Evolutionary conservation across 2,888 invertebrate species (phyloP), one percentile per base, ranked within the genome.

Genomic region (Orthosia cruda): DNA sequence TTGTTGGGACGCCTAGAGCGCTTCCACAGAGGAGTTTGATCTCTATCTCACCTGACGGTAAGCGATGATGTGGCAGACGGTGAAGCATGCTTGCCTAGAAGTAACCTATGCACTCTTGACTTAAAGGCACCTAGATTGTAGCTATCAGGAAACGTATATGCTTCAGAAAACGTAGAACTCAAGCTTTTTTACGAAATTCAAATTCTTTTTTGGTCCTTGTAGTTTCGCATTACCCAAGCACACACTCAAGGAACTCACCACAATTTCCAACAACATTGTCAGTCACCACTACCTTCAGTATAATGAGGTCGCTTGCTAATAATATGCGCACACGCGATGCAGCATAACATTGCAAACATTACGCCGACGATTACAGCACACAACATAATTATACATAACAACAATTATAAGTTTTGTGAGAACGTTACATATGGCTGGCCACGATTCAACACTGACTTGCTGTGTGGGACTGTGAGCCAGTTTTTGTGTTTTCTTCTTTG

Each of bases 221-320:
- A 15, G n/a, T 65, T 62, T 18, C 9, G 3, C n/a, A 49, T 13
- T n/a, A 40, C 4, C 18, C 13, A 7, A 49, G n/a, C 16, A 20
- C 2, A 23, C 12, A 70, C 52, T 40, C 9, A 73, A 67, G 70
- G 72, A 83, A 77, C 52, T 47, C 54, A 15, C 40, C 54, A 52
- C 47, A 68, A 69, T 87, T 74, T 67, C 64, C 54, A 67, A 68
- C 68, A 81, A 73, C 61, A 67, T 82, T 81, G 81, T 81, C 80
- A 79, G 70, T 70, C 77, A 77, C 68, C 77, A 75, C 80, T 83
- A 75, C 89, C 87, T 89, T 87, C 89, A 75, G 74, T 26, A 75
- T 83, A 89, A 88, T 89, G 85, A 90, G 91, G 91, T 88, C 90
- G 88, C 57, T 71, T 82, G 86, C 81, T 89, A 89, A 89, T 87